A percentile compares a stretch with the other conserved stretches of the same genome.
Evolutionary conservation across 1,140 invertebrate genomes (phyloP).

Genomic region (Atta colombica): DNA sequence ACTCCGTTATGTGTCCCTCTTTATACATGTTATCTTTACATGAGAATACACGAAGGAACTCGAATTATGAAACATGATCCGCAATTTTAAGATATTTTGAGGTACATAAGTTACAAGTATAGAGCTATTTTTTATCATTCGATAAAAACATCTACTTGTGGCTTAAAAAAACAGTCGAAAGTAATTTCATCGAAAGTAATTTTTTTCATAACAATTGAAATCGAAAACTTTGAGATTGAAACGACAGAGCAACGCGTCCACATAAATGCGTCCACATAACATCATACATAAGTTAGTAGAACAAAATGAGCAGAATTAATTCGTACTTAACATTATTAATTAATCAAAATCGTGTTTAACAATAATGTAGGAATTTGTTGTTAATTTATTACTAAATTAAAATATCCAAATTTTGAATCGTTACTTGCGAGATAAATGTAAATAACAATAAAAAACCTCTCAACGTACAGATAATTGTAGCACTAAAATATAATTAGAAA

Average conservation of each 20-base stretch:
- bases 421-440: no score
- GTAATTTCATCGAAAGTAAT: constrained; percentile 1
- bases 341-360: no score
- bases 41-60: constrained; percentile 41
- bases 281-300: no score
- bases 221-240: not conserved
- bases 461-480: no score
- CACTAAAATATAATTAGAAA: no score
- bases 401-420: no score
- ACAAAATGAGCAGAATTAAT: no score
- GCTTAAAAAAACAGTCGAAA: not conserved
- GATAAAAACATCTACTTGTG: not conserved
- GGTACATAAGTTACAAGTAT: not conserved
- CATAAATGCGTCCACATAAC: no score
- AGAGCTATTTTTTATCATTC: not conserved
- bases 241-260: not conserved
- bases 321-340: no score
- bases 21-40: constrained; percentile 10
- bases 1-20: constrained; percentile 49
- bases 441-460: no score
- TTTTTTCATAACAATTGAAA: not conserved
- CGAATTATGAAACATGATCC: constrained; percentile 15
- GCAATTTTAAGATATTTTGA: not conserved
- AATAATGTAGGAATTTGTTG: no score
- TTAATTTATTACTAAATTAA: no score